Percentiles rank a stretch among this genome's conserved stretches.
Evolutionary conservation across 2,113 vertebrate species (phyloP).

Genomic region (Nannospalax galili): DNA sequence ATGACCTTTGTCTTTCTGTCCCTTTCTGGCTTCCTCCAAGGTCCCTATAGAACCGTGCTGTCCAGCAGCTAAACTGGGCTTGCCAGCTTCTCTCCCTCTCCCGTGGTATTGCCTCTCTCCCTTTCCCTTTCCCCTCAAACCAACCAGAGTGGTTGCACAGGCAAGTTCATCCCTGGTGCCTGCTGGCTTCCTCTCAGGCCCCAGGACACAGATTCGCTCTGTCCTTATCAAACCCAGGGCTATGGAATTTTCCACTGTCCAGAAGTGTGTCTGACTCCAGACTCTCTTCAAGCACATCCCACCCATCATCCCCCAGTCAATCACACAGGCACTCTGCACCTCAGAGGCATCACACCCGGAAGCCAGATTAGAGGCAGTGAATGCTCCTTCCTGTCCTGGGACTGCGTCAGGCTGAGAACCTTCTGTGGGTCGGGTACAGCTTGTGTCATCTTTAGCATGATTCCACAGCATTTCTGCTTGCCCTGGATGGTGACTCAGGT

Average conservation of each 20-base stretch:
- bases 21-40: background rate
- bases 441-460: background rate
- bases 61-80: background rate
- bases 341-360: background rate
- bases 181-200: background rate
- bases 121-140: background rate
- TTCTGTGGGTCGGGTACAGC: too few relatives aligned
- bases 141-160: background rate
- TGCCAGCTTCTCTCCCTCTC: too few relatives aligned
- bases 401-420: background rate
- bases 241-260: background rate
- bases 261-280: background rate
- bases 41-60: background rate
- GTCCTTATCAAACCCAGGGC: background rate
- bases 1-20: background rate
- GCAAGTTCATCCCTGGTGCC: background rate
- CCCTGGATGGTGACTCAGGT: background rate
- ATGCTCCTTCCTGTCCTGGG: background rate
- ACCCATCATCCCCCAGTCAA: background rate
- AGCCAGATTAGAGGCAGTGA: rapidly evolving
- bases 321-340: background rate
- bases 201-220: background rate
- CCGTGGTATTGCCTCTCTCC: rapidly evolving
- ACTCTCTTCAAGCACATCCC: background rate
- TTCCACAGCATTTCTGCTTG: background rate